Conservation (phyloP, 2,797 vertebrate species). For the Hypotaenidia philippensis region DNA sequence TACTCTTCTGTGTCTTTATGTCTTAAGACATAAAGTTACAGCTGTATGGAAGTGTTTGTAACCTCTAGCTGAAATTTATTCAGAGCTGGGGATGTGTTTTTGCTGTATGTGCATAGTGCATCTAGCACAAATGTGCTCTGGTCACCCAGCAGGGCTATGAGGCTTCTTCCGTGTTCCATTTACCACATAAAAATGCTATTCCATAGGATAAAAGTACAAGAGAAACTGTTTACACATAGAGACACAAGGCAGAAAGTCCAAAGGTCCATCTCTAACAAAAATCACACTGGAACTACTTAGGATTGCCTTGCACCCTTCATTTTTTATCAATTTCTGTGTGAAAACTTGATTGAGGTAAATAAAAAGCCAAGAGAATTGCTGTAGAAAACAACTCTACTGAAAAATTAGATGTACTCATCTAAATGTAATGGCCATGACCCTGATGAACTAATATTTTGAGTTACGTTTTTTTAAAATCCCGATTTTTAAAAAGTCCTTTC, state of each 20-base stretch:
- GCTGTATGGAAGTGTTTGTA: neutral
- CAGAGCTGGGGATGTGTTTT: neutral
- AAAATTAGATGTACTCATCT: neutral
- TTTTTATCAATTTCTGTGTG: neutral
- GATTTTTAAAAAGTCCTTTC: neutral
- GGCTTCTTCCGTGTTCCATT: neutral
- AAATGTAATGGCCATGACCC: neutral
- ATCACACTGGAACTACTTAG: neutral
- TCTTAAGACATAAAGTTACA: neutral
- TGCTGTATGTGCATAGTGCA: fast-evolving
- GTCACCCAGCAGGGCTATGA: neutral
- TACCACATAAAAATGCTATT: neutral
- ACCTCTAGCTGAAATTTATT: neutral
- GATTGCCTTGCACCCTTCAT: neutral
- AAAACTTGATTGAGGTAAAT: neutral
- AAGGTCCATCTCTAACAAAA: neutral
- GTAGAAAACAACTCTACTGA: neutral
- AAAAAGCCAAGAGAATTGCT: neutral
- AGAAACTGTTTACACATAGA: neutral
- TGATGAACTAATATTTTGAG: neutral
- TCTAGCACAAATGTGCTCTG: neutral
- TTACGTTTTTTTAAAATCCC: neutral
- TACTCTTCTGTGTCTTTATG: neutral
- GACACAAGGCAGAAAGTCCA: neutral
- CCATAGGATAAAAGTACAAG: neutral